A percentile compares a stretch with the other conserved stretches of the same genome.
Evolutionary conservation across 2,113 vertebrate genomes (phyloP).

Genomic region (Hemiprocne comata): DNA sequence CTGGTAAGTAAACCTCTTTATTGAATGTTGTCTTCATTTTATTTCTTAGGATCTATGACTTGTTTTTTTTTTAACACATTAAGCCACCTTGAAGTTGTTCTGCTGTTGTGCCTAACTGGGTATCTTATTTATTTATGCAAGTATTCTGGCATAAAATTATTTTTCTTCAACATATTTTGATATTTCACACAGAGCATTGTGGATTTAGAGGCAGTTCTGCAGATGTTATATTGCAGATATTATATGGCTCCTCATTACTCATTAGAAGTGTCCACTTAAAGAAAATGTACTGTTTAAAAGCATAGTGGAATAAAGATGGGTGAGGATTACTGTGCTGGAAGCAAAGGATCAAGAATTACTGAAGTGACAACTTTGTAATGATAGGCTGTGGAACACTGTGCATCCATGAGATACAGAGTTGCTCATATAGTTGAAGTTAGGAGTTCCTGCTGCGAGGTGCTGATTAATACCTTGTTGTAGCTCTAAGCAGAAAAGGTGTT

Average conservation of each 20-base stretch:
- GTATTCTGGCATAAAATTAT: neutral
- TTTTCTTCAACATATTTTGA: neutral
- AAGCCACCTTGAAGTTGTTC: neutral
- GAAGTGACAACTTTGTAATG: neutral
- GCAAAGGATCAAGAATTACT: neutral
- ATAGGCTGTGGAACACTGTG: neutral
- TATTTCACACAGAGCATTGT: neutral
- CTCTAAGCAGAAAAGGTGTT: neutral
- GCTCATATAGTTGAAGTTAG: neutral
- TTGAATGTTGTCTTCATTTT: neutral
- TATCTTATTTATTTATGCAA: neutral
- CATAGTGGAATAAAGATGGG: neutral
- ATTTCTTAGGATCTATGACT: neutral
- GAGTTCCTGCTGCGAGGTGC: neutral
- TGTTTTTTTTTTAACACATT: neutral
- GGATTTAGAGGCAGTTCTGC: neutral
- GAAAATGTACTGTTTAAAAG: neutral
- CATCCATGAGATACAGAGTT: neutral
- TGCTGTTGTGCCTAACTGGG: neutral
- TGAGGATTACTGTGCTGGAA: neutral
- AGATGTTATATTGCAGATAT: neutral
- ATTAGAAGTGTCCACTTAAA: neutral
- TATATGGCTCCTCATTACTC: neutral
- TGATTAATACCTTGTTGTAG: neutral
- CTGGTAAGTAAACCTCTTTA: slow-evolving; percentile 80